These are phyloP conservation scores for Drosophila crucigera DNA, from an alignment of 2,888 invertebrate species.

Conservation along the genomic window DNA sequence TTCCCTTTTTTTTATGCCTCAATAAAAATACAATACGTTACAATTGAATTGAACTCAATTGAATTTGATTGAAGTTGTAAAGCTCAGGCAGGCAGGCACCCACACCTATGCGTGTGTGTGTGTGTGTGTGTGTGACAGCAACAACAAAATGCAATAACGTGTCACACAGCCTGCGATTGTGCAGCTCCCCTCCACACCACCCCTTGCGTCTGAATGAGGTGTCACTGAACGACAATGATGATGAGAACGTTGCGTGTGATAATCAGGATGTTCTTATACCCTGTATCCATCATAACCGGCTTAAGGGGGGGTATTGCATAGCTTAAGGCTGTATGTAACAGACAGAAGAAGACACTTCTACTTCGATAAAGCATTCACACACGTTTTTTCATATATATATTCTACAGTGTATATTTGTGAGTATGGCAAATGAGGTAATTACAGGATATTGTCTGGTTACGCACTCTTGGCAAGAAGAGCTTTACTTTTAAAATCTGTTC, in stretches of 20 bases:
- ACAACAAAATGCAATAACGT: slow-evolving; percentile 74
- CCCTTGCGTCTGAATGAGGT: slow-evolving; percentile 47
- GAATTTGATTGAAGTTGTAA: slow-evolving; percentile 82
- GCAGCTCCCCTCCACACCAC: not conserved
- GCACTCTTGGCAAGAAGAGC: not conserved
- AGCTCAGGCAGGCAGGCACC: slow-evolving; percentile 65
- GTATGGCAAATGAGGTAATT: no score
- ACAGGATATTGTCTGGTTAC: not conserved
- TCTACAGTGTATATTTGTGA: not conserved
- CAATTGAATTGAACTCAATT: slow-evolving; percentile 81
- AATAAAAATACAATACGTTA: slow-evolving; percentile 81
- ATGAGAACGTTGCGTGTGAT: slow-evolving; percentile 9
- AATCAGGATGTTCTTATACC: slow-evolving; percentile 3
- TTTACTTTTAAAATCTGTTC: not conserved
- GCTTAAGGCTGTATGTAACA: not conserved
- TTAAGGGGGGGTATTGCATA: not conserved
- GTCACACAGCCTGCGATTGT: slow-evolving; percentile 32
- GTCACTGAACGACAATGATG: slow-evolving; percentile 39
- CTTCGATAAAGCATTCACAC: not conserved
- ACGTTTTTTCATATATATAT: not conserved
- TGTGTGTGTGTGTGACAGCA: slow-evolving; percentile 29
- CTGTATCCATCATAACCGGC: not conserved
- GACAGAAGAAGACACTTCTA: not conserved
- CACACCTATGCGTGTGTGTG: slow-evolving; percentile 8
- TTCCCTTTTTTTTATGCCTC: slow-evolving; percentile 76